Percentiles rank a stretch among this genome's conserved stretches.
Conservation (phyloP, 2,113 vertebrate species). For the Cyanoramphus novaezelandiae region DNA sequence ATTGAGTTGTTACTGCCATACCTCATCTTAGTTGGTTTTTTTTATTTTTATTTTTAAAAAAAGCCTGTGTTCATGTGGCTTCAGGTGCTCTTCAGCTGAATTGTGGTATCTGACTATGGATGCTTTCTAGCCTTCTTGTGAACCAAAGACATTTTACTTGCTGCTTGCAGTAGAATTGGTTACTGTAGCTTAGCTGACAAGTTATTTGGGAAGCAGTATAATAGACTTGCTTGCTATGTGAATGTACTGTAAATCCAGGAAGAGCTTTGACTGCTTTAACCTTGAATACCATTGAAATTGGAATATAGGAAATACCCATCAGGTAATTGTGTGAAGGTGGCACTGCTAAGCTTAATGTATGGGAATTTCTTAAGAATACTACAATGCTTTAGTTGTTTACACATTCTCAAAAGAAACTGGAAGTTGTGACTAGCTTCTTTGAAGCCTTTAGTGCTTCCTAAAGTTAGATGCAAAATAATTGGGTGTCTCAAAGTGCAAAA, state of each 20-base stretch:
- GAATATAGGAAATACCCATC: not conserved
- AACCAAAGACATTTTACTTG: not conserved
- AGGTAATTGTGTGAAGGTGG: not conserved
- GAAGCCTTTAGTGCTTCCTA: not conserved
- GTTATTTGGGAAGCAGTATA: not conserved
- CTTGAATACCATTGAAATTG: not conserved
- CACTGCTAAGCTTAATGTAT: not conserved
- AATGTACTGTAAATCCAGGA: not conserved
- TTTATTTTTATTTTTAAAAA: not conserved
- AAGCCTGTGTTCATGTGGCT: accelerated
- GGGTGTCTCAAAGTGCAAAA: not conserved
- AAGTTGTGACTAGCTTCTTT: not conserved
- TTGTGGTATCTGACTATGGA: not conserved
- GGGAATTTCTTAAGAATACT: not conserved
- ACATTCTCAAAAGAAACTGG: not conserved
- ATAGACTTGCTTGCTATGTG: not conserved
- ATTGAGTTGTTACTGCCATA: not conserved
- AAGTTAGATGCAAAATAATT: not conserved
- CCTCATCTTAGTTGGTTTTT: not conserved
- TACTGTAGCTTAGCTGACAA: not conserved
- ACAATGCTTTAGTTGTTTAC: not conserved
- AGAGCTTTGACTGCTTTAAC: not conserved
- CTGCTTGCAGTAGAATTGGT: not conserved
- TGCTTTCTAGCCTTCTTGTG: not conserved
- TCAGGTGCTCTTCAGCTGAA: not conserved